Evolutionary conservation across 1,140 invertebrate species (phyloP), one percentile per base, ranked within the genome.

Genomic region (Ditylenchus dipsaci): DNA sequence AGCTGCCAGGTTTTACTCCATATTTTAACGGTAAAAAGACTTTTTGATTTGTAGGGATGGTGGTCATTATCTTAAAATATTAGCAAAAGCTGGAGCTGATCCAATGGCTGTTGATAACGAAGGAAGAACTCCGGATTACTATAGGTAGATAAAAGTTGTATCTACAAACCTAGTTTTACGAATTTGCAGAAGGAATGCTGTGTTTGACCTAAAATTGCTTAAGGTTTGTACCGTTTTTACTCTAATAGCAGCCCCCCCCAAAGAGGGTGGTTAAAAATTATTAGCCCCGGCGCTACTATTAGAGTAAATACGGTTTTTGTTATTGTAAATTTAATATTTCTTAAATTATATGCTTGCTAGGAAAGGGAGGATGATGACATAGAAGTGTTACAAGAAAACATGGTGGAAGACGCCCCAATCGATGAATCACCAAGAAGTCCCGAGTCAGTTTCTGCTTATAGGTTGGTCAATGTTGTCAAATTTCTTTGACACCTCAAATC

Each of bases 21-120:
- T 38, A 5, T 38, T 38, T 38, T 38, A 3, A 38, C 11, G 33
- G 3, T 38, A 38, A 38, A 5, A 3, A 5, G 11, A 38, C 33
- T 38, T 38, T 38, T 38, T 38, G 3, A 5, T 5, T 38, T 38
- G 11, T 11, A 38, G 33, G 11, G 33, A 38, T 38, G 33, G 33
- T 11, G 33, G 90, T 0, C 90, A 92, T 82, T 91, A 91, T 78
- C 92, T 91, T 83, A 90, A 92, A 82, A 86, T 92, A 59, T 84
- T 95, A 21, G 84, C 90, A 73, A 90, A 91, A 78, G 86, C 92
- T 57, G 92, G 92, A 56, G 90, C 90, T 13, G 91, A 93, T 85
- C 87, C 89, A 3, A 89, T 90, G 72, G 84, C 89, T 42, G 86
- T 89, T 74, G 92, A 95, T 84, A 90, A 90, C 77, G 91, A 92